phyloP scores from a whole-genome alignment of 2,797 vertebrate species.

The Scolopax rusticola region DNA sequence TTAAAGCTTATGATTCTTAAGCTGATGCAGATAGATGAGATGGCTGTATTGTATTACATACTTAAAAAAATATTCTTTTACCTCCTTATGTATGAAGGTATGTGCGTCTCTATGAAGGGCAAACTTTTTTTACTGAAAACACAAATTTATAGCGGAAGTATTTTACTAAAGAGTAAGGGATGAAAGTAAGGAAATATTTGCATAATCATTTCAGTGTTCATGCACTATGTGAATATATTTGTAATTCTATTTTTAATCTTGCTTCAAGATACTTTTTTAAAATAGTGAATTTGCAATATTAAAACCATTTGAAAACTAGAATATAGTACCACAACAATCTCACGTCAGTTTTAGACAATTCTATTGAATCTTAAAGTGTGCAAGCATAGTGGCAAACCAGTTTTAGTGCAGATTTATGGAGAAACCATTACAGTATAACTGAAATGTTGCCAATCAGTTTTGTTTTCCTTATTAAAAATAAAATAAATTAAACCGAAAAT shows the following conservation, averaged over 20 bases:
- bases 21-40: neutral
- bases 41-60: neutral
- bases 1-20: neutral
- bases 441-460: constrained; percentile 39
- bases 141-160: neutral
- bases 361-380: constrained; percentile 41
- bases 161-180: neutral
- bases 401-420: constrained; percentile 50
- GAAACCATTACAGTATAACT: constrained; percentile 42
- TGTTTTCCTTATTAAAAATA: constrained; percentile 31
- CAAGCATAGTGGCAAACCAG: constrained; percentile 41
- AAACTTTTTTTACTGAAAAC: neutral
- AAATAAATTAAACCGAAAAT: constrained; percentile 46
- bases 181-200: constrained; percentile 24
- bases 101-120: neutral
- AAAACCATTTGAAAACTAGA: constrained; percentile 21
- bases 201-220: neutral
- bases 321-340: neutral
- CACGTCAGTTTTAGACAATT: constrained; percentile 20
- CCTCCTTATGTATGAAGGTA: neutral
- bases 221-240: constrained; percentile 18
- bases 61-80: neutral
- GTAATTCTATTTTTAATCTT: constrained; percentile 6
- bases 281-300: constrained; percentile 2
- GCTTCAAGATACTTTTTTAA: neutral